Base-by-base conservation (phyloP, 2,113 vertebrate species). In the Pelobates fuscus region DNA sequence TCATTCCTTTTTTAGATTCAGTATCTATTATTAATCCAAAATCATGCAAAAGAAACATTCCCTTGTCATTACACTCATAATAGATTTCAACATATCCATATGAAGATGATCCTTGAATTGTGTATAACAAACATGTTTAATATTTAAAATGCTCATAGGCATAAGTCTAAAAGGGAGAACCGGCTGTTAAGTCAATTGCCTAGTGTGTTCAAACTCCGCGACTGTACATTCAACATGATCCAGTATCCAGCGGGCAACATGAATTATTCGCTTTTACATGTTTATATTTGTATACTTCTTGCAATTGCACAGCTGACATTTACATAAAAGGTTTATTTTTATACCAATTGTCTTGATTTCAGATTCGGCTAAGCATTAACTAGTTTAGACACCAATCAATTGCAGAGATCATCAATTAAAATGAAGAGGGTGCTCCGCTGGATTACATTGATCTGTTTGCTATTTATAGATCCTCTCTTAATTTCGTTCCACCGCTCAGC, bases 141-240 rank as follows among this genome's bases (percentile, higher is more conserved):
- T 65, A 46, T 65, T 17, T 65, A 26, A 65, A 14, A 6, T 43
- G 63, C 23, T 65, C 63, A 2, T 5, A 32, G 63, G 37, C 41
- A 46, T 65, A 11, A 24, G 37, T 12, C 4, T 5, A 32, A 46
- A n/a, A 14, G 14, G 6, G n/a, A 46, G 6, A 20, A 12, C 20
- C 12, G 37, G 14, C 32, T 25, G 37, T 2, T 44, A 65, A 65
- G 37, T 43, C 37, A 44, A 17, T 37, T 15, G 10, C 30, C 60
- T 30, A 21, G 15, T 43, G 63, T 65, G 21, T 26, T 25, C 63
- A 65, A 26, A 18, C 21, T 15, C 37, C 63, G n/a, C n/a, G 37
- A 10, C 37, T 5, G 14, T 4, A 18, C 11, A 46, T 43, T 65
- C 23, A 43, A 43, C 32, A 65, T 65, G 63, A 26, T 0, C 21